Conservation (phyloP, 2,888 invertebrate species). For the Plusia festucae region DNA sequence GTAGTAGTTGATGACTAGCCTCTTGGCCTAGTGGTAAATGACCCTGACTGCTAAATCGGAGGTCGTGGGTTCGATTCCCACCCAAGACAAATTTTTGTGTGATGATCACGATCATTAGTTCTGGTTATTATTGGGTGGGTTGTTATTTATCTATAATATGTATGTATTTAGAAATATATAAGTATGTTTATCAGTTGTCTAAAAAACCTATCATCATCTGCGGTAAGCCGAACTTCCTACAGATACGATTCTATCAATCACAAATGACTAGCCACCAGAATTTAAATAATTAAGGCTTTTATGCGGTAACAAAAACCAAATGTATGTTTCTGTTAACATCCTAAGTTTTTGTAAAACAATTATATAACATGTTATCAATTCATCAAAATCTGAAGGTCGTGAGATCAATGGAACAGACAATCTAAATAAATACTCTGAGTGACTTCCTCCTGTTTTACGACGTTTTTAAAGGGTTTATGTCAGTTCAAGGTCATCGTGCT, state of each 20-base stretch:
- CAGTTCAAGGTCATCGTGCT: background rate
- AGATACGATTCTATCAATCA: background rate
- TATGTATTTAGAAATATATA: too few species aligned
- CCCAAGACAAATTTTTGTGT: too few species aligned
- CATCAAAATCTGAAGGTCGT: constrained; percentile 9
- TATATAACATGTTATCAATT: background rate
- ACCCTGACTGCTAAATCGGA: too few species aligned
- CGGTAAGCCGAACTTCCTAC: background rate
- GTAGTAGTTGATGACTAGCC: too few species aligned
- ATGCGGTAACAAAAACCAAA: background rate
- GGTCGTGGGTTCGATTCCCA: too few species aligned
- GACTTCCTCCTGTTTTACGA: constrained; percentile 2
- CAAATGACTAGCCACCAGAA: background rate
- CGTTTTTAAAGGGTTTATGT: background rate
- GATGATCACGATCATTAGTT: too few species aligned
- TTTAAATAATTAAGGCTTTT: background rate
- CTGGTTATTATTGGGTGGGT: too few species aligned
- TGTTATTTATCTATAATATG: too few species aligned
- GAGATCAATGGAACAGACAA: background rate
- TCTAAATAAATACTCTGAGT: background rate
- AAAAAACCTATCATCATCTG: background rate
- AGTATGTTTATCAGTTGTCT: too few species aligned
- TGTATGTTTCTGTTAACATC: constrained; percentile 9
- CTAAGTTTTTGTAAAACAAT: background rate
- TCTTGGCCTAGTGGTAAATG: too few species aligned